Conservation (phyloP, 2,113 vertebrate species). For the Suricata suricatta region DNA sequence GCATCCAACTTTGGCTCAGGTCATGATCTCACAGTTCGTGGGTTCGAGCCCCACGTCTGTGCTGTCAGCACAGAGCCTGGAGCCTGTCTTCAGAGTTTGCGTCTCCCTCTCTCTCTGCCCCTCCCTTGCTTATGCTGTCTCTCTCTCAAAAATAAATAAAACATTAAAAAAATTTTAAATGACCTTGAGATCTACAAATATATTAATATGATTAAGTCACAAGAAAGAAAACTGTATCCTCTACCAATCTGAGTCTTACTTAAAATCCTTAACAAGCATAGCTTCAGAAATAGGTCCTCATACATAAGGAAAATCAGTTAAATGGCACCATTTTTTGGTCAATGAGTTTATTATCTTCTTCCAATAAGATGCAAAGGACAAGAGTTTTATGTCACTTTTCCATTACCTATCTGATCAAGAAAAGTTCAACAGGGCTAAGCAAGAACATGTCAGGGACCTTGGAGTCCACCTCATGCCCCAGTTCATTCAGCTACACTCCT, state of each 20-base stretch:
- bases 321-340: background rate
- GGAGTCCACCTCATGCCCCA: background rate
- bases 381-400: background rate
- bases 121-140: too few relatives aligned
- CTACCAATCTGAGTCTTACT: background rate
- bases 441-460: background rate
- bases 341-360: background rate
- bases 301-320: background rate
- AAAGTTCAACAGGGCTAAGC: background rate
- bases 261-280: background rate
- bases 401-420: background rate
- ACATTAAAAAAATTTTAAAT: background rate
- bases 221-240: background rate
- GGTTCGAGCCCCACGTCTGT: too few relatives aligned
- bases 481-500: background rate
- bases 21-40: too few relatives aligned
- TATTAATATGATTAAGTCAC: background rate
- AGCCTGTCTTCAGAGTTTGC: too few relatives aligned
- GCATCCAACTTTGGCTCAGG: too few relatives aligned
- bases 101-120: too few relatives aligned
- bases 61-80: too few relatives aligned
- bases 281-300: background rate
- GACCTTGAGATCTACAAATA: background rate
- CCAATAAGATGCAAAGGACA: background rate
- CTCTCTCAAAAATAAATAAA: too few relatives aligned